Evolutionary conservation across 2,797 vertebrate species (phyloP).

Genomic region (Sorex maritimensis): DNA sequence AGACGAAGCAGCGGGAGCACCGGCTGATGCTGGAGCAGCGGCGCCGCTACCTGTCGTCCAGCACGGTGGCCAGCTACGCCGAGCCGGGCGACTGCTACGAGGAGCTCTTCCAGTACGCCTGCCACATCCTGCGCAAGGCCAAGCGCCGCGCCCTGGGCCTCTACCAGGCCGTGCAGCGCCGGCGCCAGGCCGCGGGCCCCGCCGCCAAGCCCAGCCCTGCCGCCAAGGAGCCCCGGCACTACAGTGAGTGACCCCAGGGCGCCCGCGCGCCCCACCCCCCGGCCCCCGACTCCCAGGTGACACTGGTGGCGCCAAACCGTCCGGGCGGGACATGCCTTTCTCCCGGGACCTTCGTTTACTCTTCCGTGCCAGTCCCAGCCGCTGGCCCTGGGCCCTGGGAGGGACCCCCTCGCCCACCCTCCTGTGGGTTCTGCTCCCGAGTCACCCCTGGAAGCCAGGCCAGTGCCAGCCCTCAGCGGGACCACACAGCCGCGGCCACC

Average conservation of each 20-base stretch:
- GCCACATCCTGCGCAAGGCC: conserved; percentile 97
- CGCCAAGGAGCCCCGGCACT: conserved; percentile 86
- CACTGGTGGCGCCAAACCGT: not conserved
- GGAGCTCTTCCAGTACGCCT: conserved; percentile 98
- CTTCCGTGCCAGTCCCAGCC: too few species aligned
- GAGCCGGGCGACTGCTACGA: conserved; percentile 98
- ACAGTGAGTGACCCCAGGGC: conserved; percentile 88
- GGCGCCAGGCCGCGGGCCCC: conserved; percentile 87
- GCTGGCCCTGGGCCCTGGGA: too few species aligned
- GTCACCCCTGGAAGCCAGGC: not conserved
- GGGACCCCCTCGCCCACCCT: not conserved
- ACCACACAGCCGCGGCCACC: too few species aligned
- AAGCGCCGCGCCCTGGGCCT: conserved; percentile 95
- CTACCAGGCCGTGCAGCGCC: conserved; percentile 95
- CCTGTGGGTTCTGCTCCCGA: accelerated
- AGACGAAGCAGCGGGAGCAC: conserved; percentile 98
- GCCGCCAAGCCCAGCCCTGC: conserved; percentile 77
- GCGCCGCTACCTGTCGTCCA: conserved; percentile 95
- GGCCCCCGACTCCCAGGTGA: too few species aligned
- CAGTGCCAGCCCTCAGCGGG: accelerated
- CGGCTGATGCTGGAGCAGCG: conserved; percentile 99
- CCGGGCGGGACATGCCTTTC: not conserved
- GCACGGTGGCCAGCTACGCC: conserved; percentile 95
- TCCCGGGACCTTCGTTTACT: not conserved
- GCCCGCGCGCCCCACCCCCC: too few species aligned